phyloP scores from a whole-genome alignment of 2,113 vertebrate genomes.

The Dromiciops gliroides region DNA sequence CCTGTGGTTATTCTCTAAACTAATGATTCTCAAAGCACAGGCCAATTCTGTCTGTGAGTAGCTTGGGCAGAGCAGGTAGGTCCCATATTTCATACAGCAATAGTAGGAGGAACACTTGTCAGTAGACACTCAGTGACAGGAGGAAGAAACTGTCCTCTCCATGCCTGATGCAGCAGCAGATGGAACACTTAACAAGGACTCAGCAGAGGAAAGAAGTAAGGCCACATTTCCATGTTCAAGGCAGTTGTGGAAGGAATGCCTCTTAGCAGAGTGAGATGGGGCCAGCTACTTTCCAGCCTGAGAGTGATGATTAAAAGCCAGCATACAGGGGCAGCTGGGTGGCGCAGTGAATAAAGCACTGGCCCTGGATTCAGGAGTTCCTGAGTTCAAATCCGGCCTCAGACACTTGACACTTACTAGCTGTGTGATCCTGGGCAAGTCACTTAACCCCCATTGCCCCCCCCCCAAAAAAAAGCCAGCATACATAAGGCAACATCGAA shows the following conservation, averaged over 20 bases:
- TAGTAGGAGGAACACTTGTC: background rate
- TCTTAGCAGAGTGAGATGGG: background rate
- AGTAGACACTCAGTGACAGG: background rate
- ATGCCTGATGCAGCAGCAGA: background rate
- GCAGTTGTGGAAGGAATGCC: background rate
- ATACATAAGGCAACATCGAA: background rate
- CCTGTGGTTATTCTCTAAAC: background rate
- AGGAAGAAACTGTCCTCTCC: background rate
- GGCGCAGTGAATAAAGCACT: no score
- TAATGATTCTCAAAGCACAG: background rate
- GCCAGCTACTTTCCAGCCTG: background rate
- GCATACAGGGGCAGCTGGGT: no score
- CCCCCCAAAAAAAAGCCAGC: no score
- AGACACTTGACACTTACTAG: no score
- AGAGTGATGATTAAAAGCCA: background rate
- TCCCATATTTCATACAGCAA: background rate
- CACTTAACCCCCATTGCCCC: no score
- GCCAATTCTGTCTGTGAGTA: conserved; percentile 21
- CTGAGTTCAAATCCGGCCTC: no score
- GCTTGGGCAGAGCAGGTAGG: conserved; percentile 11
- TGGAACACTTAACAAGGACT: background rate
- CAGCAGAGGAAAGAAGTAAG: background rate
- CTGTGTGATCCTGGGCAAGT: no score
- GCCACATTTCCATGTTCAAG: background rate
- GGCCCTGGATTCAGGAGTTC: no score